Evolutionary conservation across 2,113 vertebrate species (phyloP).

Genomic region (Chunga burmeisteri): DNA sequence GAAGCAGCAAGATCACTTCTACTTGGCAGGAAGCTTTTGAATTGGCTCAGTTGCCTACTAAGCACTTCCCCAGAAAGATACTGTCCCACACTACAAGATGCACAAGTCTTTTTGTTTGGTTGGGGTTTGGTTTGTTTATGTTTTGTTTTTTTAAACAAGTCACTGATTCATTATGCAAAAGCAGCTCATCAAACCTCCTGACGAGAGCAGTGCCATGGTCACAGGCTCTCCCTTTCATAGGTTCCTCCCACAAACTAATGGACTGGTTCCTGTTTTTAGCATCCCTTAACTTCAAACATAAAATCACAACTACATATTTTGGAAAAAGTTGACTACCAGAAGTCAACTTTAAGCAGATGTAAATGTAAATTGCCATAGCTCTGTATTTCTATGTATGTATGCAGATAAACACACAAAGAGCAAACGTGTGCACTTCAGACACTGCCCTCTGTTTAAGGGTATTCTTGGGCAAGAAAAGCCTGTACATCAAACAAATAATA

Average conservation of each 20-base stretch:
- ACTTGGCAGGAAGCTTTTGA: background rate
- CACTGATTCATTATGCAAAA: background rate
- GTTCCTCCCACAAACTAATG: background rate
- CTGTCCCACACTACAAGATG: background rate
- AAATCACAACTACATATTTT: background rate
- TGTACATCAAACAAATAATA: background rate
- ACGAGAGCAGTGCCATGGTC: background rate
- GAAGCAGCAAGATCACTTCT: background rate
- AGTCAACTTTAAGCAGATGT: background rate
- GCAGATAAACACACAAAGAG: accelerated
- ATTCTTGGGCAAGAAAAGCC: background rate
- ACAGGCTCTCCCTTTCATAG: background rate
- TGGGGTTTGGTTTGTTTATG: background rate
- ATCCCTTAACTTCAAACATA: background rate
- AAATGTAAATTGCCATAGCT: background rate
- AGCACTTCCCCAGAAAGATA: background rate
- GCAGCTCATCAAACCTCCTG: background rate
- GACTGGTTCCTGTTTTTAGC: background rate
- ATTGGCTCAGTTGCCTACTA: background rate
- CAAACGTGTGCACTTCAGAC: accelerated
- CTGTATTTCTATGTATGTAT: background rate
- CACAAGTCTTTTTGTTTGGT: background rate
- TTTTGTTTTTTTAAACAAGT: background rate
- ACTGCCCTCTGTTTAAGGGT: background rate
- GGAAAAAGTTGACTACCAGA: background rate